Percentiles rank a stretch among this genome's conserved stretches.
Evolutionary conservation across 1,140 invertebrate species (phyloP).

Genomic region (Brachystomella parvula): DNA sequence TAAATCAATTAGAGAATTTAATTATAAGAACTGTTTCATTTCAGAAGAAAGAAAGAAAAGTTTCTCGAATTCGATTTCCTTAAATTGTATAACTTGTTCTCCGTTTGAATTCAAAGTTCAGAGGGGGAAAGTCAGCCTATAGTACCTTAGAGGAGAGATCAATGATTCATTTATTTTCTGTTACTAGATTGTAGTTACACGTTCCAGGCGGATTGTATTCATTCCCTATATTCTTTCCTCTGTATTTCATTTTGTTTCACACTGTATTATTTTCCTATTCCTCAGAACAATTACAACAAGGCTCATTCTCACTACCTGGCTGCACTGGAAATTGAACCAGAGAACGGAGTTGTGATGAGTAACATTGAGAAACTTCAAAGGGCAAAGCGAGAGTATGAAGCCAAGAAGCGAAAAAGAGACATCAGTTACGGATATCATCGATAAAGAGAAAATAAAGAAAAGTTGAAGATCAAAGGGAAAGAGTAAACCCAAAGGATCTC

Average conservation of each 20-base stretch:
- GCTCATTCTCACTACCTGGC: conserved; percentile 36
- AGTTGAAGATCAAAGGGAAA: background rate
- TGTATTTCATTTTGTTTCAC: background rate
- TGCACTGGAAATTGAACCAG: conserved; percentile 30
- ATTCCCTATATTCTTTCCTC: background rate
- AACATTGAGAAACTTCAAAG: conserved; percentile 31
- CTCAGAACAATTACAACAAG: conserved; percentile 36
- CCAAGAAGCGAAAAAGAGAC: background rate
- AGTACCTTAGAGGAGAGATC: too few relatives aligned
- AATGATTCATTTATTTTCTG: too few relatives aligned
- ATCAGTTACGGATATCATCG: background rate
- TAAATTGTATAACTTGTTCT: too few relatives aligned
- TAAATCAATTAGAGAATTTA: too few relatives aligned
- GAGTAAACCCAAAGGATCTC: background rate
- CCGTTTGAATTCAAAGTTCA: too few relatives aligned
- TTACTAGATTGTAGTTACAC: too few relatives aligned
- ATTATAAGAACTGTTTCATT: too few relatives aligned
- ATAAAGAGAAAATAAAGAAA: conserved; percentile 4
- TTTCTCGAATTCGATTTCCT: too few relatives aligned
- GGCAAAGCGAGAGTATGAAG: conserved; percentile 19
- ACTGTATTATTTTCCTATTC: background rate
- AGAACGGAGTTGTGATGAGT: conserved; percentile 25
- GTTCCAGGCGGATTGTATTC: background rate
- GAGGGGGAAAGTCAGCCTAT: too few relatives aligned
- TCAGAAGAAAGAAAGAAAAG: too few relatives aligned